Evolutionary conservation across 2,113 vertebrate species (phyloP), one percentile per base, ranked within the genome.

Genomic region (Colossoma macropomum): DNA sequence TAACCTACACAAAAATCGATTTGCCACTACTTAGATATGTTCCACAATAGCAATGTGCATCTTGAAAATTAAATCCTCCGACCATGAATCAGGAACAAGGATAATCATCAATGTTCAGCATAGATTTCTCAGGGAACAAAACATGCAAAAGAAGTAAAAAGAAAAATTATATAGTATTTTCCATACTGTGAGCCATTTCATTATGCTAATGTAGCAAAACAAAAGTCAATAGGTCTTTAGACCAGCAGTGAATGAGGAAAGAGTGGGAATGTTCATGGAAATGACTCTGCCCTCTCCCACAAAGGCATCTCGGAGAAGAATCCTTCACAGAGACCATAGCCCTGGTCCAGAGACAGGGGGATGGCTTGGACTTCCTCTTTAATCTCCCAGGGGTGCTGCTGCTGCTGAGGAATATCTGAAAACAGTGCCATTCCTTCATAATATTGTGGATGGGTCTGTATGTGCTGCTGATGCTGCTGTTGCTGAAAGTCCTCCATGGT

Each of bases 181-280:
- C 52, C 30, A 84, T 85, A 89, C 90, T 73, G 69, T 83, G n/a
- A 74, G 66, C 41, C 65, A 60, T 62, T 41, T 81, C 87, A 87
- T 56, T 87, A 93, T 94, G 94, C 93, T 95, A 94, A 95, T 92
- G 91, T 94, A 94, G 94, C 94, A 94, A 93, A 94, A 90, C 91
- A 92, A 88, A 87, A 80, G 88, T 90, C 90, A 82, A 75, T 75
- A 27, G 77, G 87, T 89, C 77, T 41, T 80, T 27, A 77, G 75
- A 88, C 75, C 56, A 79, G 85, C 75, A 81, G 79, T 80, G 66
- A 77, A 28, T 41, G 81, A 38, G 19, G 66, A 80, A 38, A 38
- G 79, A 38, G n/a, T 41, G 56, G 82, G 72, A 80, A 50, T 76
- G 81, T 87, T 96, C 92, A 95, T 92, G 94, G 88, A 69, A 92